A percentile compares a stretch with the other conserved stretches of the same genome.
phyloP scores from a whole-genome alignment of 2,888 invertebrate species.

The Oscheius sp. region DNA sequence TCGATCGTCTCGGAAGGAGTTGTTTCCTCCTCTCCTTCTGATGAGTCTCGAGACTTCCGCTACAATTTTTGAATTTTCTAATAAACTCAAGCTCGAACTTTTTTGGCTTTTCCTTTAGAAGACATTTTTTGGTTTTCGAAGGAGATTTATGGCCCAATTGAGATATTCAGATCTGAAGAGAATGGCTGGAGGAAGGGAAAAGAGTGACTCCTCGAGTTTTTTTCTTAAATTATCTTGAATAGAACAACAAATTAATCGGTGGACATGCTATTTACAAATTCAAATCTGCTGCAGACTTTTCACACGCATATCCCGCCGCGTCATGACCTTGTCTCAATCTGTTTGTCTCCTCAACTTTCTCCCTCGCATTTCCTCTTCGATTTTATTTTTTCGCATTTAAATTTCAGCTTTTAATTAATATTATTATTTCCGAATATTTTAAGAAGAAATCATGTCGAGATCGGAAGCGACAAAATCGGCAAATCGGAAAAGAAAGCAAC shows the following conservation, averaged over 20 bases:
- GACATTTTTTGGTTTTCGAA: neutral
- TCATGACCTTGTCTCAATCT: too few relatives aligned
- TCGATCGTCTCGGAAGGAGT: neutral
- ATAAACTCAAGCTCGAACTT: neutral
- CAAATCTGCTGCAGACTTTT: too few relatives aligned
- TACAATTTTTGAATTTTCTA: neutral
- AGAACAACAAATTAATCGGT: too few relatives aligned
- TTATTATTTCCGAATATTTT: too few relatives aligned
- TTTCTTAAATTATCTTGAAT: neutral
- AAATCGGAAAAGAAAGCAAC: slow-evolving; percentile 3
- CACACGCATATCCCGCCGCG: too few relatives aligned
- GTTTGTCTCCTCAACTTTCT: too few relatives aligned
- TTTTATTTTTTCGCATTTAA: neutral
- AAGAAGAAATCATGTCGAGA: neutral
- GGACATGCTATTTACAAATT: too few relatives aligned
- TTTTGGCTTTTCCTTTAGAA: neutral
- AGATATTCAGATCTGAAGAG: neutral
- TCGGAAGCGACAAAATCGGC: neutral
- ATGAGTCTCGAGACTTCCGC: slow-evolving; percentile 1
- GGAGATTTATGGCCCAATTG: neutral
- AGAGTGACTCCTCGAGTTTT: neutral
- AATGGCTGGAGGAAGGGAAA: neutral
- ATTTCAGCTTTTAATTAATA: too few relatives aligned
- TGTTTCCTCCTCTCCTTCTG: neutral
- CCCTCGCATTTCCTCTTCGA: neutral